Evolutionary conservation across 1,140 invertebrate genomes (phyloP).

Genomic region (Macrosteles quadrilineatus): DNA sequence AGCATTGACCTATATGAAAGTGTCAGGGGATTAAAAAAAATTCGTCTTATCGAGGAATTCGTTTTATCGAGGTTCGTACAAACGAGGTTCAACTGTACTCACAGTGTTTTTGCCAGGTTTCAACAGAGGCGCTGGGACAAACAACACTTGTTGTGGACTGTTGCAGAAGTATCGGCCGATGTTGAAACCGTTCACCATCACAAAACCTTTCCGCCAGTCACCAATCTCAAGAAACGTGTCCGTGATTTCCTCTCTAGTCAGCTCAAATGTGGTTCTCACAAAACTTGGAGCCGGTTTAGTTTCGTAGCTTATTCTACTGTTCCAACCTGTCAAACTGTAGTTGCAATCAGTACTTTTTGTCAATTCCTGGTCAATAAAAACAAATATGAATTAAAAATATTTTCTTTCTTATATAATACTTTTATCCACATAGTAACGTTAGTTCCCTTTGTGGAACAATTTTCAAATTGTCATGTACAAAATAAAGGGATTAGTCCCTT

Average conservation of each 20-base stretch:
- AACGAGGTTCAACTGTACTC: too few relatives aligned
- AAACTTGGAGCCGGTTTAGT: background rate
- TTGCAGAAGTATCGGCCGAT: conserved; percentile 55
- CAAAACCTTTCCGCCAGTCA: conserved; percentile 53
- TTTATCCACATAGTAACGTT: too few relatives aligned
- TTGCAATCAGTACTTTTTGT: background rate
- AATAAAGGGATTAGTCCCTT: too few relatives aligned
- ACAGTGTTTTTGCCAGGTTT: conserved; percentile 22
- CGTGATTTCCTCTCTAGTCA: background rate
- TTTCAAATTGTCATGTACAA: too few relatives aligned
- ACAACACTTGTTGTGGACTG: conserved; percentile 57
- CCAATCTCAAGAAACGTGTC: conserved; percentile 49
- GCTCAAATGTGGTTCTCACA: background rate
- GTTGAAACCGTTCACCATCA: conserved; percentile 60
- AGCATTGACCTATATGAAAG: too few relatives aligned
- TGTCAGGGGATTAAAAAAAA: too few relatives aligned
- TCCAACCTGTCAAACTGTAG: conserved; percentile 2
- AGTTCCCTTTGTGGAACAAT: too few relatives aligned
- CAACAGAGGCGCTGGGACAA: conserved; percentile 48
- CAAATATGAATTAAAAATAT: too few relatives aligned
- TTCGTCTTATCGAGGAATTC: too few relatives aligned
- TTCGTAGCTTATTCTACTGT: background rate
- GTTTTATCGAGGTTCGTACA: too few relatives aligned
- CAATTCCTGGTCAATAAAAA: too few relatives aligned
- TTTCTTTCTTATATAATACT: too few relatives aligned